A percentile compares a stretch with the other conserved stretches of the same genome.
Evolutionary conservation across 2,888 invertebrate genomes (phyloP).

Genomic region (Synanthedon myopaeformis): DNA sequence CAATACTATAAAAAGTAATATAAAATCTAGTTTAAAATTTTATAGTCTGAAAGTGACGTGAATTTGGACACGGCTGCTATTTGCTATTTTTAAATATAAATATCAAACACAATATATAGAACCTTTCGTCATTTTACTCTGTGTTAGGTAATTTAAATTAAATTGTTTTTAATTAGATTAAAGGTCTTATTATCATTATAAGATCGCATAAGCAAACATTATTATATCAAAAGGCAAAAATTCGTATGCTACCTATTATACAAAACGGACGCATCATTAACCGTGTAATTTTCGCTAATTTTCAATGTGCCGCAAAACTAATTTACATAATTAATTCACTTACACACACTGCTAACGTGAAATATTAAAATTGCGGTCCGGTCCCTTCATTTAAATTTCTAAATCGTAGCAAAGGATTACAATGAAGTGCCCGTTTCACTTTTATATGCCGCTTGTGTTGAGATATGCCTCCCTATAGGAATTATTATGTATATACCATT

Average conservation of each 20-base stretch:
- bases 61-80: too few species aligned
- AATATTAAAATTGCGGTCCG: slow-evolving; percentile 45
- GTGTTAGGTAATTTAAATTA: too few species aligned
- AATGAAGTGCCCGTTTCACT: slow-evolving; percentile 11
- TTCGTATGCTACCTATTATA: slow-evolving; percentile 5
- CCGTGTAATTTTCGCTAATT: slow-evolving; percentile 34
- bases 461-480: not conserved
- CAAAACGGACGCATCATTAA: slow-evolving; percentile 21
- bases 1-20: too few species aligned
- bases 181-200: not conserved
- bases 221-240: not conserved
- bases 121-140: too few species aligned
- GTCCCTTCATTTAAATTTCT: slow-evolving; percentile 55
- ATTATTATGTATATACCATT: too few species aligned
- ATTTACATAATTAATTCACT: slow-evolving; percentile 56
- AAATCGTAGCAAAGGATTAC: slow-evolving; percentile 34
- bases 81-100: too few species aligned
- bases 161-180: too few species aligned
- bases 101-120: too few species aligned
- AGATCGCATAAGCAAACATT: not conserved
- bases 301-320: slow-evolving; percentile 44
- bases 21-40: too few species aligned
- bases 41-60: too few species aligned
- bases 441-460: not conserved
- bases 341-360: slow-evolving; percentile 25